Evolutionary conservation across 1,140 invertebrate species (phyloP).

Genomic region (Eriocheir sinensis): DNA sequence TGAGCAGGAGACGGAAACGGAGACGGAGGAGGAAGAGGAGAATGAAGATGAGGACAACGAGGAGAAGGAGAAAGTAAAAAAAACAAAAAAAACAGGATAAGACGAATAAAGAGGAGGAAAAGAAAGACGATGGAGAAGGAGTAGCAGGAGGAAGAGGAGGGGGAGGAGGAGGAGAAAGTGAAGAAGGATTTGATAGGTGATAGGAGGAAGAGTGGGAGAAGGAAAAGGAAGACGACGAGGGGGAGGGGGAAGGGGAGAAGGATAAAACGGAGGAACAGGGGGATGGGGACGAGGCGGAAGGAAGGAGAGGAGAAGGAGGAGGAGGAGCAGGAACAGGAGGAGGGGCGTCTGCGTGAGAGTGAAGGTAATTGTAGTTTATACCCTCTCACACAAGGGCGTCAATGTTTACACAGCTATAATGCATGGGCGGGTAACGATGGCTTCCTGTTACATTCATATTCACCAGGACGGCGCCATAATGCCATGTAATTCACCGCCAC

Average conservation of each 20-base stretch:
- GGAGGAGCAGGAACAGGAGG: not conserved
- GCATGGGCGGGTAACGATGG: constrained; percentile 23
- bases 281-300: not conserved
- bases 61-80: no score
- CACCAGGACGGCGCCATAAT: not conserved
- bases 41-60: not conserved
- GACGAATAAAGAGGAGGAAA: no score
- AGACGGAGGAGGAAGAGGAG: not conserved
- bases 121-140: no score
- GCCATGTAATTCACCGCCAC: not conserved
- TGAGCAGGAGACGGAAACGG: not conserved
- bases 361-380: constrained; percentile 47
- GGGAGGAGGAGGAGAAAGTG: no score
- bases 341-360: not conserved
- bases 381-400: not conserved
- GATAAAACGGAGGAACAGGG: not conserved
- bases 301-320: not conserved
- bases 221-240: not conserved
- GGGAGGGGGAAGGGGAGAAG: not conserved
- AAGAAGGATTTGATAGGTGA: no score
- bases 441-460: constrained; percentile 37
- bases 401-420: constrained; percentile 45
- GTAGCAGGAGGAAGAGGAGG: no score
- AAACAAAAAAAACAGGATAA: no score
- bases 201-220: no score